Conservation (phyloP, 2,113 vertebrate genomes). For the Gnathonemus echidnorhynchus region DNA sequence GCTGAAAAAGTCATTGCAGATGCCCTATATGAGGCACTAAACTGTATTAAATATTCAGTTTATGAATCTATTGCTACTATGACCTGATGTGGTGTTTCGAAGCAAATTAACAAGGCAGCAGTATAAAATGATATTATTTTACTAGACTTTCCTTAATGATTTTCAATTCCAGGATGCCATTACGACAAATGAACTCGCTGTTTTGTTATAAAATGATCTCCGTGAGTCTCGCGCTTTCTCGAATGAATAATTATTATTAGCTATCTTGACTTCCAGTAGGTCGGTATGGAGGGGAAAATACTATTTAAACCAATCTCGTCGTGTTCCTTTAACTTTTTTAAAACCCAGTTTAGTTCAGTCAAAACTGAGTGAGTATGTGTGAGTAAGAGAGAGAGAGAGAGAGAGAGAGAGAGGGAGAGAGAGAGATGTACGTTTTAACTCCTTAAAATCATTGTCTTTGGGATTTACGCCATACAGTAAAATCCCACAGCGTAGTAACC, state of each 20-base stretch:
- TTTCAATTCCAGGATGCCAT: neutral
- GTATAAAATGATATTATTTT: neutral
- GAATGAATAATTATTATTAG: constrained; percentile 16
- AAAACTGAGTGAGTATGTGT: neutral
- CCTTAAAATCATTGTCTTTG: constrained; percentile 63
- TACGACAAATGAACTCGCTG: neutral
- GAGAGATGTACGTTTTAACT: constrained; percentile 51
- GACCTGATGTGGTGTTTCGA: constrained; percentile 11
- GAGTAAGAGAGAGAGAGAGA: neutral
- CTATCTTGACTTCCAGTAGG: neutral
- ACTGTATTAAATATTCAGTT: constrained; percentile 32
- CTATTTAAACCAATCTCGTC: neutral
- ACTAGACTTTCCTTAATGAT: neutral
- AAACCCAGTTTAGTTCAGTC: neutral
- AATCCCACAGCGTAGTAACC: constrained; percentile 77
- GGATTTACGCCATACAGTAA: constrained; percentile 62
- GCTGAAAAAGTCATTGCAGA: constrained; percentile 29
- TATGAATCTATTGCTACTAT: constrained; percentile 37
- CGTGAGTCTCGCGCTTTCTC: constrained; percentile 23
- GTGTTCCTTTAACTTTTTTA: neutral
- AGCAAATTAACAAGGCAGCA: neutral
- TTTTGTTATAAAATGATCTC: neutral
- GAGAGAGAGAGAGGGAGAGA: neutral
- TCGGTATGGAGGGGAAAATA: neutral
- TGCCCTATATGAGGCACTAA: constrained; percentile 31